Percentiles rank a stretch among this genome's conserved stretches.
Evolutionary conservation across 2,797 vertebrate genomes (phyloP).

Genomic region (Sebastes matsubarae): DNA sequence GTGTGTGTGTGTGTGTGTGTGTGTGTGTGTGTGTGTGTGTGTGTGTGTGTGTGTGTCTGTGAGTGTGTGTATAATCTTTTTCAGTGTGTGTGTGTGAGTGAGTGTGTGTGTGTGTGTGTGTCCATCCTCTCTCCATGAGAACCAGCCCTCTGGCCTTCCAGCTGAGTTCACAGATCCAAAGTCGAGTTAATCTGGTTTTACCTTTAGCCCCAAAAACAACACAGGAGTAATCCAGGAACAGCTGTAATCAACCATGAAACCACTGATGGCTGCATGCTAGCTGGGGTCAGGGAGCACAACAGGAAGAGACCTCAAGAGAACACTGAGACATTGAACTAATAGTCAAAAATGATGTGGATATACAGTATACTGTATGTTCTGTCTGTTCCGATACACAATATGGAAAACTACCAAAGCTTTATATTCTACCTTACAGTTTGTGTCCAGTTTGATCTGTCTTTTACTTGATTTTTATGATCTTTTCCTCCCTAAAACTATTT

Average conservation of each 20-base stretch:
- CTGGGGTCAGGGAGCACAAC: slow-evolving; percentile 68
- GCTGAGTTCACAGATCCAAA: slow-evolving; percentile 82
- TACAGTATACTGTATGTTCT: background rate
- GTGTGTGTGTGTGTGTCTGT: background rate
- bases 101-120: slow-evolving; percentile 27
- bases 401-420: background rate
- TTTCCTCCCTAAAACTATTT: background rate
- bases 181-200: slow-evolving; percentile 82
- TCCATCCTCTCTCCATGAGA: slow-evolving; percentile 70
- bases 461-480: background rate
- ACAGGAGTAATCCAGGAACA: slow-evolving; percentile 74
- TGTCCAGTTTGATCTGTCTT: background rate
- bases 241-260: slow-evolving; percentile 79
- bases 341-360: slow-evolving; percentile 10
- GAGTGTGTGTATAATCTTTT: background rate
- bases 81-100: background rate
- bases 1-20: background rate
- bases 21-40: slow-evolving; percentile 5
- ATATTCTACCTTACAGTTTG: background rate
- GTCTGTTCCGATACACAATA: background rate
- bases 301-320: slow-evolving; percentile 58
- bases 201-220: slow-evolving; percentile 81
- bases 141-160: slow-evolving; percentile 75
- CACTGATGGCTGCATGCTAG: slow-evolving; percentile 65
- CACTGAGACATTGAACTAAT: slow-evolving; percentile 73